Percentiles rank a stretch among this genome's conserved stretches.
phyloP scores from a whole-genome alignment of 2,888 invertebrate genomes.

The Bursaphelenchus okinawaensis region DNA sequence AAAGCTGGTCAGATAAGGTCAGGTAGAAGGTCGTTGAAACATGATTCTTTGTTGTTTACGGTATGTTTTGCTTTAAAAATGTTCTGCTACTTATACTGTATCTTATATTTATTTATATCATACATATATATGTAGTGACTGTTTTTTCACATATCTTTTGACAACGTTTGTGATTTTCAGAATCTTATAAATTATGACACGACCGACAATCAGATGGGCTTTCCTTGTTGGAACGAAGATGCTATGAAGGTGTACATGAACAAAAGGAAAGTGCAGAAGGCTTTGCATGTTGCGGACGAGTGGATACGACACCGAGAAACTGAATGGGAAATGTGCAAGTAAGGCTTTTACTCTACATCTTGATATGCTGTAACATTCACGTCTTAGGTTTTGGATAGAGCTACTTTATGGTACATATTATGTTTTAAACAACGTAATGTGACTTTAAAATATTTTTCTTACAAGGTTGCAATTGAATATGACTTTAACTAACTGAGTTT shows the following conservation, averaged over 20 bases:
- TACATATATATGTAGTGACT: too few relatives aligned
- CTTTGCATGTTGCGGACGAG: conserved; percentile 36
- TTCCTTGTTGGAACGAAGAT: conserved; percentile 50
- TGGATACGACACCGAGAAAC: conserved; percentile 32
- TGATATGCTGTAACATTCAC: too few relatives aligned
- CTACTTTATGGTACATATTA: too few relatives aligned
- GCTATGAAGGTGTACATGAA: conserved; percentile 44
- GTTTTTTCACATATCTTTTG: not conserved
- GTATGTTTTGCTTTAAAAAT: not conserved
- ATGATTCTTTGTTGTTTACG: not conserved
- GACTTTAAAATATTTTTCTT: conserved; percentile 1
- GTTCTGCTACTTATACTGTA: too few relatives aligned
- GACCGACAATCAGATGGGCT: conserved; percentile 45
- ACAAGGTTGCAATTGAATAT: conserved; percentile 10
- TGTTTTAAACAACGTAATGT: too few relatives aligned
- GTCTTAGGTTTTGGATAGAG: not conserved
- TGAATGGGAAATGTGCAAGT: conserved; percentile 44
- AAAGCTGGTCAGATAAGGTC: conserved; percentile 4
- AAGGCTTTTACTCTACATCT: conserved; percentile 1
- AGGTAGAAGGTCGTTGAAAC: not conserved
- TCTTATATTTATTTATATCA: too few relatives aligned
- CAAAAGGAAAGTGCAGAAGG: conserved; percentile 30
- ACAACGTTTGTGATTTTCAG: conserved; percentile 26
- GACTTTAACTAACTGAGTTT: conserved; percentile 8
- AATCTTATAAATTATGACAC: conserved; percentile 36